Evolutionary conservation across 92 coral and sea anemone species (phyloP), one percentile per base, ranked within the genome.

Genomic region (Palythoa heliodiscus): DNA sequence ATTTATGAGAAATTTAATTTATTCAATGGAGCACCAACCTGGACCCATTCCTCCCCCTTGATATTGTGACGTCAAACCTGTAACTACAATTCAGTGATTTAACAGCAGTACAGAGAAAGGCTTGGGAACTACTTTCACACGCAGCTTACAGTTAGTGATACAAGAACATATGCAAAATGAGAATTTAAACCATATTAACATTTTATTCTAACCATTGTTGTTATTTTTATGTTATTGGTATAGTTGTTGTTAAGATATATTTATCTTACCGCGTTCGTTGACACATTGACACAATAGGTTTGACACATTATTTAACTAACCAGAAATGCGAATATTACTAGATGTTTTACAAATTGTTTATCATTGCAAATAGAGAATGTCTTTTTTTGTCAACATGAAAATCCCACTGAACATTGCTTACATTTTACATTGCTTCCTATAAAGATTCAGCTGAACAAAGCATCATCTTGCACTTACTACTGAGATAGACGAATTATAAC

Each of bases 1-100:
- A 43, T 43, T 43, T 43, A 57, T 57, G 64, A 57, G 19, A 14
- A 57, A 5, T 57, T 57, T 57, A 57, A 19, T 4, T 24, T 68
- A 14, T 4, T 13, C 15, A 9, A 3, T 68, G 39, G 14, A 13
- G 50, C 60, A 79, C 84, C 55, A 43, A 79, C 84, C 84, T 79
- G 84, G 52, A 79, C 73, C 19, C 73, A 79, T 79, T 69, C 84
- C 84, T 64, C 73, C 84, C 52, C 73, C 84, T 13, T 39, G 71
- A 38, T 58, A 43, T n/a, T 64, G 84, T 79, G 84, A 23, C 73
- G 69, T 47, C 84, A 64, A 37, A 20, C 73, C 84, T 79, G 84
- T 23, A 64, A 40, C 73, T 64, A 77, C 35, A 64, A 67, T 19
- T 47, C 64, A 39, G 55, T 17, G 67, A 38, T 35, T 77, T 77